Conservation (phyloP, 1,140 invertebrate genomes). For the Scaptomyza graminum region DNA sequence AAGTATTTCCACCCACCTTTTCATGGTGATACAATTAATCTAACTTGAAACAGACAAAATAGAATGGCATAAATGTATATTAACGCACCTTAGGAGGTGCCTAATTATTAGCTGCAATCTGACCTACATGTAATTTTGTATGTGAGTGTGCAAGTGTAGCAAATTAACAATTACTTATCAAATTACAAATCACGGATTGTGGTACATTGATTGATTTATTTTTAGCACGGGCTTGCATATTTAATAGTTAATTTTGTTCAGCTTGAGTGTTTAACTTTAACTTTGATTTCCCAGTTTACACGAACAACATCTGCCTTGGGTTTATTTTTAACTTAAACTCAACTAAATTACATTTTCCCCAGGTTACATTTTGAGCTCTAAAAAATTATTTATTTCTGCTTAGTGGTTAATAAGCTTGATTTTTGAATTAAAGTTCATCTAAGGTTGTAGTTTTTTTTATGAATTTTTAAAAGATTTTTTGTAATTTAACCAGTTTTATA, state of each 20-base stretch:
- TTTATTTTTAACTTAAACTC: background rate
- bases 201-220: slow-evolving; percentile 20
- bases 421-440: too few relatives aligned
- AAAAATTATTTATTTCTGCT: too few relatives aligned
- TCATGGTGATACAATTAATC: background rate
- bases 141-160: background rate
- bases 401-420: background rate
- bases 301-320: background rate
- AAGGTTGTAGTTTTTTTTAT: too few relatives aligned
- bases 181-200: slow-evolving; percentile 15
- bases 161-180: slow-evolving; percentile 22
- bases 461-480: too few relatives aligned
- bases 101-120: background rate
- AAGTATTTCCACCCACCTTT: background rate
- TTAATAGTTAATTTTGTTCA: background rate
- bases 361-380: background rate
- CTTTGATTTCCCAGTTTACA: background rate
- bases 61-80: background rate
- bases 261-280: background rate
- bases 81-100: background rate
- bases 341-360: background rate
- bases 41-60: slow-evolving; percentile 1
- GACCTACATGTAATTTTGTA: slow-evolving; percentile 12
- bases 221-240: background rate
- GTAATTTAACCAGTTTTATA: too few relatives aligned